phyloP scores from a whole-genome alignment of 2,888 invertebrate genomes.

The Alviniconcha strummeri region DNA sequence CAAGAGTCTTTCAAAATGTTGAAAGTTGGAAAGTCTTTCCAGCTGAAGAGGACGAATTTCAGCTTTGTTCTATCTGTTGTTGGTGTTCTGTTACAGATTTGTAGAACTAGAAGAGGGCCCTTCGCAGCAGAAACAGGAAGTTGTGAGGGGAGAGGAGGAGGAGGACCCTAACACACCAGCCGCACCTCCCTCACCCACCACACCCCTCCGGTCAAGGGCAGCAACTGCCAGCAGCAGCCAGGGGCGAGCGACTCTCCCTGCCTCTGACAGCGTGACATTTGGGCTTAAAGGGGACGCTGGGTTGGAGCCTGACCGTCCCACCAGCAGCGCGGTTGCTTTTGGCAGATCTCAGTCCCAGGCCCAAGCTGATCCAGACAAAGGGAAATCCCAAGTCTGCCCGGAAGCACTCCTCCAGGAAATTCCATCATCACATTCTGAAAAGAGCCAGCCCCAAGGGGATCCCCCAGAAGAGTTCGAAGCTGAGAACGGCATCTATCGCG shows the following conservation, averaged over 20 bases:
- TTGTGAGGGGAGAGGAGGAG: neutral
- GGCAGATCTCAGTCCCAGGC: neutral
- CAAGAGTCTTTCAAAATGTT: no score
- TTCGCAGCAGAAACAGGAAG: neutral
- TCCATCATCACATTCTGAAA: neutral
- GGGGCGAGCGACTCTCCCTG: neutral
- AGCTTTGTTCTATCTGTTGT: no score
- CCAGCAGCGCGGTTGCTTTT: neutral
- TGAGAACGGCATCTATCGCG: neutral
- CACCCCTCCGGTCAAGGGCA: neutral
- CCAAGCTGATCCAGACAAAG: neutral
- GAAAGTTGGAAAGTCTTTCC: neutral
- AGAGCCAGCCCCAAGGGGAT: neutral
- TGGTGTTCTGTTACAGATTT: neutral
- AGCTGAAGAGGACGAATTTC: no score
- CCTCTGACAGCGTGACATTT: neutral
- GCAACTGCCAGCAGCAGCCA: slow-evolving; percentile 7
- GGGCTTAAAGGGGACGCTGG: neutral
- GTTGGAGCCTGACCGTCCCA: neutral
- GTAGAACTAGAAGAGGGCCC: neutral
- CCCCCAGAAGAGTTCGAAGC: neutral
- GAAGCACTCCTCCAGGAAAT: neutral
- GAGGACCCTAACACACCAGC: neutral
- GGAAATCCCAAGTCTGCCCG: neutral
- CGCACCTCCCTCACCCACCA: neutral